phyloP scores from a whole-genome alignment of 2,797 vertebrate species.

The Arrhamphus sclerolepis region DNA sequence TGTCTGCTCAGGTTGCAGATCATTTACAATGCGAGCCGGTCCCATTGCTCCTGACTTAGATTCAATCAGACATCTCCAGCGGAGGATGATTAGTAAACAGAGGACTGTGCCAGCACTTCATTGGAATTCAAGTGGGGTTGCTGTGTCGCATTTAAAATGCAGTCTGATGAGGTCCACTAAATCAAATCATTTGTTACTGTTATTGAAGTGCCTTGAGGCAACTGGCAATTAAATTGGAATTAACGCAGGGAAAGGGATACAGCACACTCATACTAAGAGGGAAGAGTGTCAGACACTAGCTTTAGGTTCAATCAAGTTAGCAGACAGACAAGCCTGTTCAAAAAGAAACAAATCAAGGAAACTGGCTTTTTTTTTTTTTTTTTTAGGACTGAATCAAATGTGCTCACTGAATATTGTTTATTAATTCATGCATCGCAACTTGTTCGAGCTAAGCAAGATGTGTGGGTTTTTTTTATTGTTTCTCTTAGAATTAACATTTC shows the following conservation, averaged over 20 bases:
- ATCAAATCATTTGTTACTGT: constrained; percentile 99
- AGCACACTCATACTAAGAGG: constrained; percentile 86
- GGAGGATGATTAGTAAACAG: constrained; percentile 99
- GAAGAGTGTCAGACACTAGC: constrained; percentile 82
- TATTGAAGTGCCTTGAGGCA: constrained; percentile 99
- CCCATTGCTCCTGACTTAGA: constrained; percentile 88
- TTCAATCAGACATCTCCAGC: constrained; percentile 99
- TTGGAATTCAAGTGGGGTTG: constrained; percentile 99
- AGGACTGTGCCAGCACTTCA: constrained; percentile 98
- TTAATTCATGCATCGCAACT: constrained; percentile 47
- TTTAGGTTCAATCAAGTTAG: constrained; percentile 85
- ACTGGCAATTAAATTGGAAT: constrained; percentile 99
- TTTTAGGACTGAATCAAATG: constrained; percentile 55
- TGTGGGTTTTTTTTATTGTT: neutral
- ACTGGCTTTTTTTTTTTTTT: constrained; percentile 62
- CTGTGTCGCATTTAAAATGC: constrained; percentile 99
- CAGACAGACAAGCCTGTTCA: constrained; percentile 70
- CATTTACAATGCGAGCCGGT: constrained; percentile 94
- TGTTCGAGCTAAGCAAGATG: constrained; percentile 29
- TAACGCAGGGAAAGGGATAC: constrained; percentile 91
- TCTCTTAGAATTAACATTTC: constrained; percentile 25
- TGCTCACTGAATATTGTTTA: constrained; percentile 49
- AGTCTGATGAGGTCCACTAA: constrained; percentile 99
- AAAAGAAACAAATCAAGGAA: constrained; percentile 66
- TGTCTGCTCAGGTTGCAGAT: constrained; percentile 88